These are phyloP conservation scores for Phyllostomus hastatus DNA, from an alignment of 2,113 vertebrate species.

Conservation along the genomic window DNA sequence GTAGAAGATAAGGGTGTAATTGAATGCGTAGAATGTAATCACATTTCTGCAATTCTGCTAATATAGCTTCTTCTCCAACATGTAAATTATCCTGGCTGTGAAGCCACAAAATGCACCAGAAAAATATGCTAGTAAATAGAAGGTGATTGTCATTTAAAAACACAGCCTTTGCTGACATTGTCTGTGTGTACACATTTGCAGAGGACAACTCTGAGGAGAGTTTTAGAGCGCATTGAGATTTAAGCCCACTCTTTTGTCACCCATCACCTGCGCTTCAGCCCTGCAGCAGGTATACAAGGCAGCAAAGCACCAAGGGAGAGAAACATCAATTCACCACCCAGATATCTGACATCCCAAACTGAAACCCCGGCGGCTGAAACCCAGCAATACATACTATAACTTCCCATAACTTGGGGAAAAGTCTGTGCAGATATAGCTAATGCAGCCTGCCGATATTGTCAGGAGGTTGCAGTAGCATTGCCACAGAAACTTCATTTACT, in stretches of 20 bases:
- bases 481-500: background rate
- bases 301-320: background rate
- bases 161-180: background rate
- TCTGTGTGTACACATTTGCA: background rate
- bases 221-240: background rate
- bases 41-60: background rate
- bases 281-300: background rate
- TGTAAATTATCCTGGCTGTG: background rate
- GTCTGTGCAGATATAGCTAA: rapidly evolving
- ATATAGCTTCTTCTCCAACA: background rate
- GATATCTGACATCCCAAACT: rapidly evolving
- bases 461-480: background rate
- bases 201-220: background rate
- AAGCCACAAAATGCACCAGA: background rate
- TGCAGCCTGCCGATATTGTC: background rate
- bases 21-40: background rate
- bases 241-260: too few species aligned
- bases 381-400: rapidly evolving
- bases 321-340: rapidly evolving
- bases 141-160: background rate
- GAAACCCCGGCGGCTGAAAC: background rate
- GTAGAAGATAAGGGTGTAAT: background rate
- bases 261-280: rapidly evolving
- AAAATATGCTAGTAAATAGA: background rate
- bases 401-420: background rate